phyloP scores from a whole-genome alignment of 1,140 invertebrate genomes.

The Acyrthosiphon pisum region DNA sequence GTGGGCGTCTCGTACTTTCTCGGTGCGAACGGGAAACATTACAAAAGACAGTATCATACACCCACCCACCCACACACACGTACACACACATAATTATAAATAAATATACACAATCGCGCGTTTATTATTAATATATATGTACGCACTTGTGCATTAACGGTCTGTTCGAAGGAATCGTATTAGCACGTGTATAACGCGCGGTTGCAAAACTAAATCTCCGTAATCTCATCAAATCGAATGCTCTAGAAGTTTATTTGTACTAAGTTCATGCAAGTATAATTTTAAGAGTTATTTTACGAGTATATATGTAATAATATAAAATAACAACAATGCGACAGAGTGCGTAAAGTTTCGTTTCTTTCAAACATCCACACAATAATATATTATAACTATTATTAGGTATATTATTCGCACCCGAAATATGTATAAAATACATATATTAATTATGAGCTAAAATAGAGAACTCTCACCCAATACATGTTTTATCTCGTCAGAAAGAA shows the following conservation, averaged over 20 bases:
- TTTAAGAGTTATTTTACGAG: neutral
- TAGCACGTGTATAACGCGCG: neutral
- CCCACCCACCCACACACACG: neutral
- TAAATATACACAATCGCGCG: neutral
- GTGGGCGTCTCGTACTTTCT: neutral
- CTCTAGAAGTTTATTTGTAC: neutral
- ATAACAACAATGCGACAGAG: neutral
- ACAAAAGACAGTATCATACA: neutral
- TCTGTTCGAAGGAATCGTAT: neutral
- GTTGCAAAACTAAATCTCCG: neutral
- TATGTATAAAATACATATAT: neutral
- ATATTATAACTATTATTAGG: no score
- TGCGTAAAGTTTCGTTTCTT: neutral
- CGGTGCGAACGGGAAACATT: neutral
- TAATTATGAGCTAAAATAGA: no score
- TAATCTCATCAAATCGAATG: slow-evolving; percentile 31
- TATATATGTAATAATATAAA: no score
- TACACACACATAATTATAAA: neutral
- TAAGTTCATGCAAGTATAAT: neutral
- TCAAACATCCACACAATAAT: neutral
- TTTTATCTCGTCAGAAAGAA: no score
- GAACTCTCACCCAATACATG: no score
- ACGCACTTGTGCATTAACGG: neutral
- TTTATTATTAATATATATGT: neutral
- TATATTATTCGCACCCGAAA: neutral